Percentiles rank a stretch among this genome's conserved stretches.
phyloP scores from a whole-genome alignment of 23 tunicate genomes.

The Halocynthia aurantium region DNA sequence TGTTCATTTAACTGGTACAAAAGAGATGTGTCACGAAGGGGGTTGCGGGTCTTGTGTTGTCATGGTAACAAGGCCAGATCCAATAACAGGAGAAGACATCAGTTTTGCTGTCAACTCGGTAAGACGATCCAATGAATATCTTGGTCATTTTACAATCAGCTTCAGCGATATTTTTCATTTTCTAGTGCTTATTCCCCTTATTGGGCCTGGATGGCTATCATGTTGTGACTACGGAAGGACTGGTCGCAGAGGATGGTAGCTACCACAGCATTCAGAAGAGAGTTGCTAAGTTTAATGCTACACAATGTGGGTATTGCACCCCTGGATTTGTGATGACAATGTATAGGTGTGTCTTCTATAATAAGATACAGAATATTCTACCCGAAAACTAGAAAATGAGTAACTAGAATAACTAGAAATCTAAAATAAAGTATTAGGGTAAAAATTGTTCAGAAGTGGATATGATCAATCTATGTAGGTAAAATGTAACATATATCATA shows the following conservation, averaged over 20 bases:
- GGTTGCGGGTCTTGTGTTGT: conserved; percentile 85
- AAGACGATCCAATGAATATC: neutral
- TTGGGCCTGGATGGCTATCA: conserved; percentile 59
- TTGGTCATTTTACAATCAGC: neutral
- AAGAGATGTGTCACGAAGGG: conserved; percentile 69
- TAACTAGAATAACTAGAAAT: too few species aligned
- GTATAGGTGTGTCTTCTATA: conserved; percentile 36
- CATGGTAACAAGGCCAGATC: conserved; percentile 22
- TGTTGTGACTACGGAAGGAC: conserved; percentile 59
- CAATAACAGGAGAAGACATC: neutral
- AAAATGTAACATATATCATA: too few species aligned
- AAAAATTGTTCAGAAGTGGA: too few species aligned
- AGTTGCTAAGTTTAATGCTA: conserved; percentile 63
- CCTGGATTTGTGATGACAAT: conserved; percentile 87
- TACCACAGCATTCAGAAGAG: conserved; percentile 49
- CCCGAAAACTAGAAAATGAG: too few species aligned
- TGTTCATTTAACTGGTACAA: conserved; percentile 55
- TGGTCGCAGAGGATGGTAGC: conserved; percentile 33
- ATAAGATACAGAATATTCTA: neutral
- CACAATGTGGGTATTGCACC: conserved; percentile 91
- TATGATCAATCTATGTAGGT: too few species aligned
- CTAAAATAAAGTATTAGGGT: too few species aligned
- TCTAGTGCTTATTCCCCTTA: conserved; percentile 61
- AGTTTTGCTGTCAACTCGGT: conserved; percentile 55
- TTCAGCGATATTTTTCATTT: neutral